Evolutionary conservation across 2,113 vertebrate genomes (phyloP).

Genomic region (Syngnathoides biaculeatus): DNA sequence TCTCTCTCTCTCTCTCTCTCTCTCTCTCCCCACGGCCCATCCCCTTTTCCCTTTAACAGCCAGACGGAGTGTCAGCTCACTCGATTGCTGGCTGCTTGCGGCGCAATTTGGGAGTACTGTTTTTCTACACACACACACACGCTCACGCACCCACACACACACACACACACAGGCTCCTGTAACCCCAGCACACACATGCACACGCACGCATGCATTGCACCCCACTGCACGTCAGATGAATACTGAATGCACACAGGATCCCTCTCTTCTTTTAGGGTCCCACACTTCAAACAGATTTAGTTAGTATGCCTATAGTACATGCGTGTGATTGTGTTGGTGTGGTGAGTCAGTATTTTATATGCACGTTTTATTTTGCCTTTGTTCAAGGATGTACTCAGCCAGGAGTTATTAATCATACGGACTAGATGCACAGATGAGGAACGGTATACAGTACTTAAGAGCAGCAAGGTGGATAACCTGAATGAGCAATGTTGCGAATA

Average conservation of each 20-base stretch:
- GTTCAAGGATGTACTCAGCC: conserved; percentile 63
- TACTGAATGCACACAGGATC: conserved; percentile 76
- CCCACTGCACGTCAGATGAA: conserved; percentile 73
- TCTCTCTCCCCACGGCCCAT: conserved; percentile 67
- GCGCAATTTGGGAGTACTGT: conserved; percentile 59
- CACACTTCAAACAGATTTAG: conserved; percentile 80
- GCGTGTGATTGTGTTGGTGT: conserved; percentile 34
- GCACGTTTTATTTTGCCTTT: conserved; percentile 45
- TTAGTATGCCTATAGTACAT: conserved; percentile 73
- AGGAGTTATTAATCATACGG: conserved; percentile 63
- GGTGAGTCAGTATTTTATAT: not conserved
- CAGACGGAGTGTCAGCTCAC: conserved; percentile 76
- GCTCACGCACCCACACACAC: conserved; percentile 29
- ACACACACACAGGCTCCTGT: conserved; percentile 3
- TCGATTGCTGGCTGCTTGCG: conserved; percentile 70
- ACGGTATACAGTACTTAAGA: conserved; percentile 47
- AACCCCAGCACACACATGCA: conserved; percentile 23
- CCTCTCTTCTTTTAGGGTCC: conserved; percentile 74
- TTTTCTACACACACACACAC: conserved; percentile 44
- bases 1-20: conserved; percentile 35
- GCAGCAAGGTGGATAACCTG: conserved; percentile 46
- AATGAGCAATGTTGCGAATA: conserved; percentile 41
- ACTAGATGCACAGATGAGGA: conserved; percentile 49
- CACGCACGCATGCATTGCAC: conserved; percentile 51
- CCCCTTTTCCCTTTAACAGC: conserved; percentile 73